Evolutionary conservation across 2,888 invertebrate genomes (phyloP).

Genomic region (Pogonocherus hispidulus): DNA sequence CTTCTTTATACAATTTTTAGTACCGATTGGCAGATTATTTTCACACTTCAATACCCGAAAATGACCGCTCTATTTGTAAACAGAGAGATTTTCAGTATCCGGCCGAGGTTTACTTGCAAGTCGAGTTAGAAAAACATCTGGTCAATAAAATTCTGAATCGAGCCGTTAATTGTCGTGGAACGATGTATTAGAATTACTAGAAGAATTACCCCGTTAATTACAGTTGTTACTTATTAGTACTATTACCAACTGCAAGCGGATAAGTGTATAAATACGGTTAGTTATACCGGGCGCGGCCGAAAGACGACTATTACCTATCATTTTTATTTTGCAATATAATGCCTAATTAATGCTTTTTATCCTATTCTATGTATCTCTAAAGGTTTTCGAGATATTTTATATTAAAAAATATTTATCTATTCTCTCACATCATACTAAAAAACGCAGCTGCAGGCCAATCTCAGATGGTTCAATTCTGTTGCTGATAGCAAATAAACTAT

Average conservation of each 20-base stretch:
- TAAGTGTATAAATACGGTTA: too few species aligned
- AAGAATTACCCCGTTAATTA: background rate
- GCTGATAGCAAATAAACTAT: too few species aligned
- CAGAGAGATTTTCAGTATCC: background rate
- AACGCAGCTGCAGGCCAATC: too few species aligned
- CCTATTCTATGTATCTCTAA: too few species aligned
- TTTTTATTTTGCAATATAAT: too few species aligned
- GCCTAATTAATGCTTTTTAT: too few species aligned
- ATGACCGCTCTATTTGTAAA: conserved; percentile 4
- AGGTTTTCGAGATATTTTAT: too few species aligned
- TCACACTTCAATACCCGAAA: background rate
- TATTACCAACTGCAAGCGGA: background rate
- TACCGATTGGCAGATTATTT: background rate
- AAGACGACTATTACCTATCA: too few species aligned
- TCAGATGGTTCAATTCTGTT: too few species aligned
- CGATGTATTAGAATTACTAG: background rate
- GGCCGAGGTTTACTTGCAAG: background rate
- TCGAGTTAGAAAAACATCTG: conserved; percentile 15
- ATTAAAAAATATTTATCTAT: too few species aligned
- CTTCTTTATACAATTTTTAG: background rate
- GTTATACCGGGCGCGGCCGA: too few species aligned
- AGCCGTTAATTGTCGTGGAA: background rate
- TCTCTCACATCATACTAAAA: too few species aligned
- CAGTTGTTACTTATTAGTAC: background rate
- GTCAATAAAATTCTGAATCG: conserved; percentile 4